Evolutionary conservation across 2,797 vertebrate genomes (phyloP).

Genomic region (Melopsittacus undulatus): DNA sequence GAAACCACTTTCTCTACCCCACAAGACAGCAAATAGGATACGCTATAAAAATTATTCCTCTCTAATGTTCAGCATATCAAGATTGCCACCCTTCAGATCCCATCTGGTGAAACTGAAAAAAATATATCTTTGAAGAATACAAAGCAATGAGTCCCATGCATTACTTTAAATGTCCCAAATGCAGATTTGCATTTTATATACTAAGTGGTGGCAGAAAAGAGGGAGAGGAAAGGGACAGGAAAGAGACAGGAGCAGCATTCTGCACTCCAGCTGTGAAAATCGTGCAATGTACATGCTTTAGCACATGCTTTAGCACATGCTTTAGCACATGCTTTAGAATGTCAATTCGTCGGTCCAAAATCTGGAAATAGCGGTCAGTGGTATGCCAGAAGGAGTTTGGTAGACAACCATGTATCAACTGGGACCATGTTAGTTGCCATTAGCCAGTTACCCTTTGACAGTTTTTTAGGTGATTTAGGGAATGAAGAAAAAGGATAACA

Average conservation of each 20-base stretch:
- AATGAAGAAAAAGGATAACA: background rate
- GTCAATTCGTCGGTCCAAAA: fast-evolving
- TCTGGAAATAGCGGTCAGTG: background rate
- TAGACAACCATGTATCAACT: background rate
- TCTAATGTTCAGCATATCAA: background rate
- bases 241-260: background rate
- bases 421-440: background rate
- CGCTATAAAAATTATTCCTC: background rate
- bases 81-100: background rate
- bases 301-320: background rate
- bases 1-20: background rate
- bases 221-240: background rate
- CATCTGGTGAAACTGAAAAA: background rate
- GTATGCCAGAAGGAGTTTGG: background rate
- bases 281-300: background rate
- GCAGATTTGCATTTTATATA: background rate
- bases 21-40: background rate
- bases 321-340: background rate
- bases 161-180: background rate
- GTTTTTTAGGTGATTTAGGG: background rate
- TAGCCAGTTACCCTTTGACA: background rate
- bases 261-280: background rate
- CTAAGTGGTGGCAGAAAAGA: no score
- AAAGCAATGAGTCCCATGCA: fast-evolving
- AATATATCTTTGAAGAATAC: background rate